Evolutionary conservation across 2,113 vertebrate genomes (phyloP).

Genomic region (Lontra canadensis): DNA sequence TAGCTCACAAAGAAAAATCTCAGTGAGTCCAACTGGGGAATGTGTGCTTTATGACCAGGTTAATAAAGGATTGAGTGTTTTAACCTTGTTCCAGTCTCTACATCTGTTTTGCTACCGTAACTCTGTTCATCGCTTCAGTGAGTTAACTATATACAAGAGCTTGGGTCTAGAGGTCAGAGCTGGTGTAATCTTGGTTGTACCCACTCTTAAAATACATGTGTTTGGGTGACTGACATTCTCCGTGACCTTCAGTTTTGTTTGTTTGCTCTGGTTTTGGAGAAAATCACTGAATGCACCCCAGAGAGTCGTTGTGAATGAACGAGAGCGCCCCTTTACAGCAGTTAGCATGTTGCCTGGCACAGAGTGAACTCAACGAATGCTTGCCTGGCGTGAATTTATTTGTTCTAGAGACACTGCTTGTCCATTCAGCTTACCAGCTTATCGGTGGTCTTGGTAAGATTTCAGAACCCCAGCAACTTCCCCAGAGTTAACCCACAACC

Average conservation of each 20-base stretch:
- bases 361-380: fast-evolving
- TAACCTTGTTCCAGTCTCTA: neutral
- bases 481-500: neutral
- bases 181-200: fast-evolving
- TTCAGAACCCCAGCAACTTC: neutral
- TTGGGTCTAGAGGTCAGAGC: neutral
- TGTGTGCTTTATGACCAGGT: neutral
- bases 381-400: neutral
- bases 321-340: neutral
- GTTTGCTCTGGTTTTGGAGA: neutral
- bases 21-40: neutral
- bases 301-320: neutral
- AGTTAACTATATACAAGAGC: neutral
- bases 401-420: neutral
- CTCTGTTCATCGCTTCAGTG: neutral
- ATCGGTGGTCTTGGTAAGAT: neutral
- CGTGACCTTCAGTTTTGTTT: neutral
- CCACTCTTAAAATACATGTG: neutral
- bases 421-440: neutral
- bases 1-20: neutral
- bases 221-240: neutral
- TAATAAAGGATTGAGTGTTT: neutral
- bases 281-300: too few relatives aligned
- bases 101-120: fast-evolving
- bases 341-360: neutral